These are phyloP conservation scores for Caenorhabditis sp. DNA, from an alignment of 2,888 invertebrate genomes.

Conservation along the genomic window DNA sequence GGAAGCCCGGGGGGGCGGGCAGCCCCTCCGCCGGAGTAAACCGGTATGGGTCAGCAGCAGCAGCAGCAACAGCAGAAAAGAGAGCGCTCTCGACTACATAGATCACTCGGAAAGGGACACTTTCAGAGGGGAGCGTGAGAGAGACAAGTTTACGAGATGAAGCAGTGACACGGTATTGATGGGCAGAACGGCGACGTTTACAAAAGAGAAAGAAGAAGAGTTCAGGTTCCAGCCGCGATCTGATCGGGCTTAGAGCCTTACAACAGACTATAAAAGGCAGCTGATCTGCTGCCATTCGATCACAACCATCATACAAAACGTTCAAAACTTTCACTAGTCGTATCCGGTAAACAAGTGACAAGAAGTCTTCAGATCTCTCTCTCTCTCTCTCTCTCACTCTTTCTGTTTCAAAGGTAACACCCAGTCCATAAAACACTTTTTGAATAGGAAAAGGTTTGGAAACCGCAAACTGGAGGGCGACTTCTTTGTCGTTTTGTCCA, in stretches of 20 bases:
- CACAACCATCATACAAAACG: slow-evolving; percentile 10
- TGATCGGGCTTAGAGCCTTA: slow-evolving; percentile 33
- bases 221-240: slow-evolving; percentile 8
- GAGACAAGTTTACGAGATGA: neutral
- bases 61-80: neutral
- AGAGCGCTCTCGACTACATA: neutral
- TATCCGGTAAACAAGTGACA: slow-evolving; percentile 4
- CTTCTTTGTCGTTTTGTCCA: no score
- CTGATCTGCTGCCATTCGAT: neutral
- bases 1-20: slow-evolving; percentile 23
- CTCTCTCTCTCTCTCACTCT: slow-evolving; percentile 6
- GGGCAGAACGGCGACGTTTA: slow-evolving; percentile 11
- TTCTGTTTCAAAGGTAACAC: neutral
- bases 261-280: slow-evolving; percentile 10
- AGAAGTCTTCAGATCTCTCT: neutral
- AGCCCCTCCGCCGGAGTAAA: slow-evolving; percentile 29
- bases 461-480: slow-evolving; percentile 20
- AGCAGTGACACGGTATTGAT: slow-evolving; percentile 4
- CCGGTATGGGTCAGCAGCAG: slow-evolving; percentile 41
- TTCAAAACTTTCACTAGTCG: slow-evolving; percentile 19
- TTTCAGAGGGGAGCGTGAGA: slow-evolving; percentile 27
- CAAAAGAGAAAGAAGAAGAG: slow-evolving; percentile 1
- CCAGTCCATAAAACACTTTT: neutral
- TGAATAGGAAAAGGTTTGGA: slow-evolving; percentile 14
- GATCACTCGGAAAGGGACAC: neutral